These are phyloP conservation scores for Elysia chlorotica DNA, from an alignment of 1,140 invertebrate genomes.

Conservation along the genomic window DNA sequence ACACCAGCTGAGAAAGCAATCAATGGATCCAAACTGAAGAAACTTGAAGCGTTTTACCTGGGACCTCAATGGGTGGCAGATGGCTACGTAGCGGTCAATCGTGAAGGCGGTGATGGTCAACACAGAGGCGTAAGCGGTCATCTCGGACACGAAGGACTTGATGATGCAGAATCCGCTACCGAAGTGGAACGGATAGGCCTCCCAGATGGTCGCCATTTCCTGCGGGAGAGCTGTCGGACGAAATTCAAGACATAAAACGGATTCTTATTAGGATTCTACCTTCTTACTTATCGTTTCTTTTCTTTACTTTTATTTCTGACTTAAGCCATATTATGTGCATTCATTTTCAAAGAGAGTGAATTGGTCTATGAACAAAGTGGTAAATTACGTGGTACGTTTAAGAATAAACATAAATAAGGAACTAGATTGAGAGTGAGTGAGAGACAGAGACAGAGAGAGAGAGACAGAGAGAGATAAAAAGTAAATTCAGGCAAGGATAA, in stretches of 20 bases:
- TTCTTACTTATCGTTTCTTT: neutral
- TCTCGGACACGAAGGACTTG: constrained; percentile 83
- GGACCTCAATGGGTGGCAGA: constrained; percentile 87
- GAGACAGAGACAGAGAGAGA: no score
- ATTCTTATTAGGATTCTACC: neutral
- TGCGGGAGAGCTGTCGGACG: constrained; percentile 73
- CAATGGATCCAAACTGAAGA: no score
- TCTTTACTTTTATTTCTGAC: no score
- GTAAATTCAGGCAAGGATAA: no score
- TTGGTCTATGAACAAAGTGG: no score
- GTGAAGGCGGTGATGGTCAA: constrained; percentile 92
- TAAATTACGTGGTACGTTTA: no score
- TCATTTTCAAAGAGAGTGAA: no score
- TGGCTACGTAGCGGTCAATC: constrained; percentile 90
- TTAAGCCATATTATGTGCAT: no score
- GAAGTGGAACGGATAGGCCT: constrained; percentile 83
- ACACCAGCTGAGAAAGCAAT: no score
- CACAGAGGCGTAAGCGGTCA: constrained; percentile 89
- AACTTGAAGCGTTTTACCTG: no score
- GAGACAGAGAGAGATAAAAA: no score
- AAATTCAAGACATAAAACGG: constrained; percentile 11
- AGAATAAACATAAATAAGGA: no score
- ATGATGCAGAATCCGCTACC: constrained; percentile 82
- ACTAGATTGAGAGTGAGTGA: neutral
- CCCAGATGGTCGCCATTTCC: constrained; percentile 86